Percentiles rank a stretch among this genome's conserved stretches.
Evolutionary conservation across 1,140 invertebrate species (phyloP).

Genomic region (Hyposmocoma kahamanoa): DNA sequence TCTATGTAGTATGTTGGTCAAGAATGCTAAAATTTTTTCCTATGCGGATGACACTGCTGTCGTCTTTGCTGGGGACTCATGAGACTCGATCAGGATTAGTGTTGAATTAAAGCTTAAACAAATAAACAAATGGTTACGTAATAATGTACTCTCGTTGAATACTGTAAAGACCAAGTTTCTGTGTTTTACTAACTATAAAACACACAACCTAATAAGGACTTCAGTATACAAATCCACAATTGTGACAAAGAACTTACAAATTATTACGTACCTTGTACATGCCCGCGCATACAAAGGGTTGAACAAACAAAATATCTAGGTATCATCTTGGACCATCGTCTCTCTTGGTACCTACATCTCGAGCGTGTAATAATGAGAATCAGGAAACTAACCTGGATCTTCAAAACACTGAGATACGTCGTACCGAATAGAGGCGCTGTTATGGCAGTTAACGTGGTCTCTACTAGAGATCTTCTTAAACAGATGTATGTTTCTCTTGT

Average conservation of each 20-base stretch:
- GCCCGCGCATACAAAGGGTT: not conserved
- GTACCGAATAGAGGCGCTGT: too few relatives aligned
- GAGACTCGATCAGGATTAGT: not conserved
- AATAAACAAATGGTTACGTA: slow-evolving; percentile 6
- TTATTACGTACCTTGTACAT: not conserved
- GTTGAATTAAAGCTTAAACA: slow-evolving; percentile 5
- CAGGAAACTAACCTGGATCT: not conserved
- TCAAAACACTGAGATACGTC: not conserved
- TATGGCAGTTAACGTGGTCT: too few relatives aligned
- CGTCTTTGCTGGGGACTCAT: slow-evolving; percentile 8
- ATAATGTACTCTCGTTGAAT: slow-evolving; percentile 13
- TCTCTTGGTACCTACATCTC: not conserved
- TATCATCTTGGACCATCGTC: not conserved
- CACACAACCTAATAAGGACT: not conserved
- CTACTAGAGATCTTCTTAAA: not conserved
- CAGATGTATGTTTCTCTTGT: not conserved
- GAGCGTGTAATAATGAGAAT: not conserved
- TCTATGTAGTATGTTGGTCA: slow-evolving; percentile 3
- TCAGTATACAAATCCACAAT: not conserved
- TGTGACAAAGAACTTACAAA: not conserved
- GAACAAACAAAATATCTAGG: not conserved
- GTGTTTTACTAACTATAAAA: slow-evolving; percentile 4
- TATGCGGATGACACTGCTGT: slow-evolving; percentile 12
- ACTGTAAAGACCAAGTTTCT: slow-evolving; percentile 10
- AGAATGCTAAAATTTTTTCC: slow-evolving; percentile 7